These are phyloP conservation scores for Fregetta grallaria DNA, from an alignment of 2,113 vertebrate species.

Conservation along the genomic window DNA sequence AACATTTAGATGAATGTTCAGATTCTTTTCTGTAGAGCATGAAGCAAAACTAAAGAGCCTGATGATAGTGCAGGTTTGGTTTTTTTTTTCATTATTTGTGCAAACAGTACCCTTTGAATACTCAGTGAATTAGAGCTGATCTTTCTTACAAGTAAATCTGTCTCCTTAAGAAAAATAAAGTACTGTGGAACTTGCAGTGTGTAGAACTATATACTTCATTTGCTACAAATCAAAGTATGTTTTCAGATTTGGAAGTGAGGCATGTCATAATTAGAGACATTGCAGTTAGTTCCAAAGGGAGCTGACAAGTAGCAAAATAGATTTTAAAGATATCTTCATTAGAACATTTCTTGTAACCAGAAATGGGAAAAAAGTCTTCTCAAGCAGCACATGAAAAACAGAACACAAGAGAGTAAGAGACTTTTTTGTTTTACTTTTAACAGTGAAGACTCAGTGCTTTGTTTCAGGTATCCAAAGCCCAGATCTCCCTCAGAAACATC, in stretches of 20 bases:
- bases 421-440: neutral
- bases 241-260: neutral
- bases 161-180: neutral
- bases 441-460: neutral
- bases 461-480: neutral
- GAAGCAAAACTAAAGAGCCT: neutral
- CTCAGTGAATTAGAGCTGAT: neutral
- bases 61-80: fast-evolving
- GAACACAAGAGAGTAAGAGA: neutral
- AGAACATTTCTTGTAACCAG: neutral
- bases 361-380: neutral
- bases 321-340: neutral
- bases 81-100: neutral
- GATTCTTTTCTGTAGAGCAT: neutral
- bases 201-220: neutral
- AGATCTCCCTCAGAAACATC: neutral
- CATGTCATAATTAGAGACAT: neutral
- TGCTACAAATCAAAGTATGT: neutral
- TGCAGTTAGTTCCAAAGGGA: neutral
- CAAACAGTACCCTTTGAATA: neutral
- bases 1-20: neutral
- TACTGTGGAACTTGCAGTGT: neutral
- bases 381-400: neutral
- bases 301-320: neutral
- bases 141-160: neutral